Conservation (phyloP, 2,797 vertebrate genomes). For the Trematomus bernacchii region DNA sequence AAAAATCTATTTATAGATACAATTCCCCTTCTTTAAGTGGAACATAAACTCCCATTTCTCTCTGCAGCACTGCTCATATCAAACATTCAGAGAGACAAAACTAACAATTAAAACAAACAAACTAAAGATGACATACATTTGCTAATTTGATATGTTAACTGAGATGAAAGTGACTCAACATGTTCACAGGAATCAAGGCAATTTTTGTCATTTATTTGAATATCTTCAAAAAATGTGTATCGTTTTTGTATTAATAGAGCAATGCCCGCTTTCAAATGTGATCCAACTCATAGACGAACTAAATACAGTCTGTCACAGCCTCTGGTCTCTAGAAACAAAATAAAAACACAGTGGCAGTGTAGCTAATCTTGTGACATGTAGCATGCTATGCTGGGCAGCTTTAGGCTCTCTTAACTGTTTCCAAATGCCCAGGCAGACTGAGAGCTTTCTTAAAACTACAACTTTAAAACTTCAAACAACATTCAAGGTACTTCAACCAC, state of each 20-base stretch:
- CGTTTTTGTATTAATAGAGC: conserved; percentile 8
- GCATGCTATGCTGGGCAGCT: conserved; percentile 70
- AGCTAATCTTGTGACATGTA: conserved; percentile 77
- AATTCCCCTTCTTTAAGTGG: conserved; percentile 66
- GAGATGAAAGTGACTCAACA: conserved; percentile 1
- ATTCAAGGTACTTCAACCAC: conserved; percentile 19
- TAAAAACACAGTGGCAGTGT: conserved; percentile 66
- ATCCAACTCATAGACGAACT: conserved; percentile 50
- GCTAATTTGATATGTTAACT: not conserved
- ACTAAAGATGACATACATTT: not conserved
- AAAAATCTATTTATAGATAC: conserved; percentile 76
- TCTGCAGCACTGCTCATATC: conserved; percentile 18
- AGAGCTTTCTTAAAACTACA: conserved; percentile 13
- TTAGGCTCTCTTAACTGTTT: conserved; percentile 65
- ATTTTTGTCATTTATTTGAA: not conserved
- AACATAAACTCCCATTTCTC: conserved; percentile 59
- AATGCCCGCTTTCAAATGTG: conserved; percentile 36
- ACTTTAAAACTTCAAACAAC: conserved; percentile 8
- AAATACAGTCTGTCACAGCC: conserved; percentile 59
- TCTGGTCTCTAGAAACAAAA: conserved; percentile 74
- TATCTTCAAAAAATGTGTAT: not conserved
- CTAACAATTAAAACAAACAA: conserved; percentile 27
- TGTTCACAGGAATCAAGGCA: not conserved
- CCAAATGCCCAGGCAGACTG: conserved; percentile 33
- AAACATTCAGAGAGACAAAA: conserved; percentile 24